These are phyloP conservation scores for Andrena trimmerana DNA, from an alignment of 2,888 invertebrate genomes.

Conservation along the genomic window DNA sequence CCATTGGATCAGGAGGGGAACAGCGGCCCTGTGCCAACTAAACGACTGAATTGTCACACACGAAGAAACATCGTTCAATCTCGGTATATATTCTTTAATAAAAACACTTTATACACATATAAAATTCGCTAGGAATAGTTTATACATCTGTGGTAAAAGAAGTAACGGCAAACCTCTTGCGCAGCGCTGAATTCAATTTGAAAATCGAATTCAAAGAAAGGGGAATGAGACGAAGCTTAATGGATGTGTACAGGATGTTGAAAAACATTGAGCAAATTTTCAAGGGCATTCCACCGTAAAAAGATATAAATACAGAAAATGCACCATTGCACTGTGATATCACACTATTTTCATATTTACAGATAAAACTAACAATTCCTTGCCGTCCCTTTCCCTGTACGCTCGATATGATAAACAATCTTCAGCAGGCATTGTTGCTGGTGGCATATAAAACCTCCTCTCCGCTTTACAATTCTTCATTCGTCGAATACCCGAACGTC, in stretches of 20 bases:
- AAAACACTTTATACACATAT: background rate
- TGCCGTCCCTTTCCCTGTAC: background rate
- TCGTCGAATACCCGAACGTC: no score
- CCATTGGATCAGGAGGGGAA: slow-evolving; percentile 93
- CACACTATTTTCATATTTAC: no score
- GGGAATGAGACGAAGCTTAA: background rate
- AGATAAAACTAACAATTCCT: no score
- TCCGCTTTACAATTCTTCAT: no score
- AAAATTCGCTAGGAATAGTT: slow-evolving; percentile 1
- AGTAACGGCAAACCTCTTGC: no score
- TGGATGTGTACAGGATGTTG: no score
- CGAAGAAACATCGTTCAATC: background rate
- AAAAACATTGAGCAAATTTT: no score
- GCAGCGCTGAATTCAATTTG: no score
- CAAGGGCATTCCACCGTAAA: no score
- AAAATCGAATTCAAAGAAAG: background rate
- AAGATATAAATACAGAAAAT: no score
- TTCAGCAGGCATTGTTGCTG: background rate
- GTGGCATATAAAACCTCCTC: no score
- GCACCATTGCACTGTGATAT: no score
- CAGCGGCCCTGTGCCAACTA: slow-evolving; percentile 91
- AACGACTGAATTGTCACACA: slow-evolving; percentile 86
- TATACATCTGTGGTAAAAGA: background rate
- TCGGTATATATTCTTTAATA: background rate
- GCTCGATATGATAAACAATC: background rate